These are phyloP conservation scores for Pseudotriccus pelzelni DNA, from an alignment of 2,797 vertebrate genomes.

Conservation along the genomic window DNA sequence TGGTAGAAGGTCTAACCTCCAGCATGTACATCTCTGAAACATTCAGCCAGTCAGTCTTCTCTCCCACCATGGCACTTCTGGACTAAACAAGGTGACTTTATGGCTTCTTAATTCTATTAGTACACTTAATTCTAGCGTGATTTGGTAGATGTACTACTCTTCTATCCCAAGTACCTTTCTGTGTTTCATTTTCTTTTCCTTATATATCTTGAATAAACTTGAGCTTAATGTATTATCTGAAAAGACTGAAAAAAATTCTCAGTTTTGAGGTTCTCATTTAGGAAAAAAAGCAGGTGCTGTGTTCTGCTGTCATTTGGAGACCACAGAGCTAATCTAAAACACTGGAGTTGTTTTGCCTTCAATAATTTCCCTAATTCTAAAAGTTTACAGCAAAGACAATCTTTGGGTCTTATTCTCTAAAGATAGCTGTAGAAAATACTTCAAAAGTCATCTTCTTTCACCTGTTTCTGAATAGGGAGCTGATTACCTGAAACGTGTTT, in stretches of 20 bases:
- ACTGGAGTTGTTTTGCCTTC: not conserved
- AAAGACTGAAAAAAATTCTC: not conserved
- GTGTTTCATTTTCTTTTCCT: not conserved
- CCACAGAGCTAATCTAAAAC: not conserved
- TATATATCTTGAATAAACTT: not conserved
- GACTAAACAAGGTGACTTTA: not conserved
- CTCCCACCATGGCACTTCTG: not conserved
- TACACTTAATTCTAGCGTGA: not conserved
- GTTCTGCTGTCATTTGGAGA: not conserved
- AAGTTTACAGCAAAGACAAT: not conserved
- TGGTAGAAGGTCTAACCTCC: not conserved
- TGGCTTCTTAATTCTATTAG: not conserved
- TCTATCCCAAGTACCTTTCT: not conserved
- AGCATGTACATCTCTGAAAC: accelerated
- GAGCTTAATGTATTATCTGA: not conserved
- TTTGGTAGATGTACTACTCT: not conserved
- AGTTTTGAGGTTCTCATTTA: not conserved
- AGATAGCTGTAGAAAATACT: not conserved
- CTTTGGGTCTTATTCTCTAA: not conserved
- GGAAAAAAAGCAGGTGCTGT: not conserved
- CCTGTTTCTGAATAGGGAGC: not conserved
- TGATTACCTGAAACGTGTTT: not conserved
- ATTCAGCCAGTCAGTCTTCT: not conserved
- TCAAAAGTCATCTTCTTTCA: not conserved
- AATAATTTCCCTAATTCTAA: not conserved